Conservation (phyloP, 2,113 vertebrate species). For the Chamaea fasciata region DNA sequence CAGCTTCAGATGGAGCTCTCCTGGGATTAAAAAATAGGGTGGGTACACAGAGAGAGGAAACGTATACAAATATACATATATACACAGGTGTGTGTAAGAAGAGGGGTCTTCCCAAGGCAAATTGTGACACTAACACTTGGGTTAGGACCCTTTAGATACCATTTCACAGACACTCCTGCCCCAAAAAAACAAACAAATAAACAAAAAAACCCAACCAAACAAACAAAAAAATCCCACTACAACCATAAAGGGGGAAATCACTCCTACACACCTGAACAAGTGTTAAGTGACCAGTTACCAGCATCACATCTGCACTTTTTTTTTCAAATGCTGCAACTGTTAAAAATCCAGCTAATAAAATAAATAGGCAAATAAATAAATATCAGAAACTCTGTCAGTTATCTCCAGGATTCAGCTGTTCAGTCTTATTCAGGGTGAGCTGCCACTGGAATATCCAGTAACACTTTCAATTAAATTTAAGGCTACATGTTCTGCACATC, state of each 20-base stretch:
- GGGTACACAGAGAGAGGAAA: background rate
- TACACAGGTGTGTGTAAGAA: accelerated
- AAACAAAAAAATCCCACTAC: too few species aligned
- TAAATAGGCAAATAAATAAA: background rate
- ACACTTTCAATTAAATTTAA: background rate
- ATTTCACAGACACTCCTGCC: background rate
- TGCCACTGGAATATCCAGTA: background rate
- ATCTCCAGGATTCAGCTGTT: background rate
- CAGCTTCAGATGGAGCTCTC: background rate
- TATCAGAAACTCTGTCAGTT: background rate
- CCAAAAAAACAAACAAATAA: background rate
- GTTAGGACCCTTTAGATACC: background rate
- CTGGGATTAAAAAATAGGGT: background rate
- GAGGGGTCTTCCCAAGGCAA: background rate
- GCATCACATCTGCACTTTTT: background rate
- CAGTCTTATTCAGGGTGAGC: background rate
- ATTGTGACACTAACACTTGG: background rate
- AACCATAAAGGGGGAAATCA: background rate
- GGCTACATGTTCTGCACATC: background rate
- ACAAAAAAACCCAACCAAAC: too few species aligned
- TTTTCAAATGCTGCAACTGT: background rate
- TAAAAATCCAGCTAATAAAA: background rate
- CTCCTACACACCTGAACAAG: background rate
- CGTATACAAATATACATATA: background rate
- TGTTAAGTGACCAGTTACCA: background rate